Evolutionary conservation across 1,140 invertebrate genomes (phyloP).

Genomic region (Meteorus sp.): DNA sequence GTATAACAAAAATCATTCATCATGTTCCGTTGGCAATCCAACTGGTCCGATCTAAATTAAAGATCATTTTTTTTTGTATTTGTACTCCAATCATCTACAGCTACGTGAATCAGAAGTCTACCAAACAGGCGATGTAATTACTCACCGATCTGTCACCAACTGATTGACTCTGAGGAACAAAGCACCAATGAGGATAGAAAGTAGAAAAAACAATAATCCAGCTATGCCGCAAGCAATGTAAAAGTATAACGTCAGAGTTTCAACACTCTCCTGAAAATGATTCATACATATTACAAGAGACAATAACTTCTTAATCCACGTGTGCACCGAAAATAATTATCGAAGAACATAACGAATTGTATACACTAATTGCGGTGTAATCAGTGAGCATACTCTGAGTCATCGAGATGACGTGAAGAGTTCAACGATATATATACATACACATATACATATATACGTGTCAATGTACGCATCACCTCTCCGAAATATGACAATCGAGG

Average conservation of each 20-base stretch:
- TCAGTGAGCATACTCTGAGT: no score
- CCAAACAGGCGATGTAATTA: constrained; percentile 23
- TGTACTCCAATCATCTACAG: not conserved
- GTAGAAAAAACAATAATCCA: constrained; percentile 38
- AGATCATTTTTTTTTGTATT: not conserved
- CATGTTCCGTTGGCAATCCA: constrained; percentile 44
- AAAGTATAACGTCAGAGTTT: constrained; percentile 43
- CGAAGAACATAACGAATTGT: no score
- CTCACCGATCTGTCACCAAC: constrained; percentile 40
- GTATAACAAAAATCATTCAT: constrained; percentile 53
- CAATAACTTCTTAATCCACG: not conserved
- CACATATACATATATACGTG: no score
- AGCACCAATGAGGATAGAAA: constrained; percentile 38
- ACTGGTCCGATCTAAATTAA: constrained; percentile 46
- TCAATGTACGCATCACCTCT: no score
- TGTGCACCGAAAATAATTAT: no score
- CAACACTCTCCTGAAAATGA: constrained; percentile 36
- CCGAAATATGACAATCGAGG: no score
- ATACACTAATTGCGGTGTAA: no score
- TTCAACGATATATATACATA: no score
- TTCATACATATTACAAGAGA: constrained; percentile 1
- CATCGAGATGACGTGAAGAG: no score
- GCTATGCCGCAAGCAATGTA: constrained; percentile 43
- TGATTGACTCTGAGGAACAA: constrained; percentile 45
- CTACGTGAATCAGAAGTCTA: constrained; percentile 9